Conservation (phyloP, 2,888 invertebrate species). For the Adelognathus sp. region DNA sequence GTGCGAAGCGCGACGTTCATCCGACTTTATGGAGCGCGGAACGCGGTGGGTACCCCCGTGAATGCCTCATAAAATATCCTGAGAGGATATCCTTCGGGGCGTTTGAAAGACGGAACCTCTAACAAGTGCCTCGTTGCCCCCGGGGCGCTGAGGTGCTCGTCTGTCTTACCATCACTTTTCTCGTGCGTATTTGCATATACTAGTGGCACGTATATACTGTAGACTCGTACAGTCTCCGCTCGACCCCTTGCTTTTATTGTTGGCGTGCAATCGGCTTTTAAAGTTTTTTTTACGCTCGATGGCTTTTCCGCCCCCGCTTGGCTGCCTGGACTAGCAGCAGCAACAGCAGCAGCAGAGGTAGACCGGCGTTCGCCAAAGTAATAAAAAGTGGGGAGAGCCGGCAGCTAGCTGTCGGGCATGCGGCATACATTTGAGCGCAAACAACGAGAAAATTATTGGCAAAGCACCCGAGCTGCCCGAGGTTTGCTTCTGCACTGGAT, state of each 20-base stretch:
- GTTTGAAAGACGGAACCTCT: no score
- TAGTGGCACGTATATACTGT: background rate
- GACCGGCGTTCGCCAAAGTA: slow-evolving; percentile 22
- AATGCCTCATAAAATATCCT: no score
- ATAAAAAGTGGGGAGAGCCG: slow-evolving; percentile 37
- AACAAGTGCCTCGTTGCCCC: no score
- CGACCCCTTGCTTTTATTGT: slow-evolving; percentile 48
- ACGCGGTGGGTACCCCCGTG: no score
- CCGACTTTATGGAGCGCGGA: no score
- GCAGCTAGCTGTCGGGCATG: slow-evolving; percentile 19
- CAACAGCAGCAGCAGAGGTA: slow-evolving; percentile 1
- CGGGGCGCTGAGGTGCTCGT: no score
- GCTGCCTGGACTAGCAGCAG: no score
- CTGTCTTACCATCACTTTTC: background rate
- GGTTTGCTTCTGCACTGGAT: background rate
- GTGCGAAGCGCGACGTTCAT: no score
- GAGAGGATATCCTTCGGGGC: no score
- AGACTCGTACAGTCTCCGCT: background rate
- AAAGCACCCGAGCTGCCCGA: slow-evolving; percentile 23
- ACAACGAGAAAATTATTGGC: slow-evolving; percentile 45
- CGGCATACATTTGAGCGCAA: slow-evolving; percentile 35
- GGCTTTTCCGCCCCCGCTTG: slow-evolving; percentile 31
- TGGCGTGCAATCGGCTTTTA: slow-evolving; percentile 48
- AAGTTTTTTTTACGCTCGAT: slow-evolving; percentile 17
- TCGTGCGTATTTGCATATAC: background rate